Percentiles rank a stretch among this genome's conserved stretches.
These are phyloP conservation scores for Margarornis squamiger DNA, from an alignment of 2,797 vertebrate genomes.

Conservation along the genomic window DNA sequence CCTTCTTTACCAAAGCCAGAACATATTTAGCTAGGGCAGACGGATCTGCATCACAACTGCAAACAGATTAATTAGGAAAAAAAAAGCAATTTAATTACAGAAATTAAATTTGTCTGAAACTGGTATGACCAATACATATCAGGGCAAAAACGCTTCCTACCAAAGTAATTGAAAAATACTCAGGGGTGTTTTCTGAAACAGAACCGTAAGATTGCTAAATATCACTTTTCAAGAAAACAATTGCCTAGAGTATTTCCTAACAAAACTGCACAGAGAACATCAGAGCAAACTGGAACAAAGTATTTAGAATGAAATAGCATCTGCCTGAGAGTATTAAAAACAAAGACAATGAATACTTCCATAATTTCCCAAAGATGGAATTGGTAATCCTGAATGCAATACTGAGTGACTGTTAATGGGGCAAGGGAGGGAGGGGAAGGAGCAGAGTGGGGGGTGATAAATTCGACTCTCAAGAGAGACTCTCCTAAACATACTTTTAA, in stretches of 20 bases:
- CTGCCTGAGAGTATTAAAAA: background rate
- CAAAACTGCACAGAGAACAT: background rate
- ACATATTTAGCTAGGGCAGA: constrained; percentile 98
- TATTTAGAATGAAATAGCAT: background rate
- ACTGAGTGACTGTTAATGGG: background rate
- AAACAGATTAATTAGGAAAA: constrained; percentile 5
- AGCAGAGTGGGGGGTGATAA: background rate
- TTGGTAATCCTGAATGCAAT: background rate
- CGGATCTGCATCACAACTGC: constrained; percentile 97
- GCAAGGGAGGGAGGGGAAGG: too few relatives aligned
- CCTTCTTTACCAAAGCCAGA: constrained; percentile 97
- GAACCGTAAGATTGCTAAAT: background rate
- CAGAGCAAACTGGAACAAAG: background rate
- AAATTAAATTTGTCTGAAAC: background rate
- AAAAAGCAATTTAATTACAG: background rate
- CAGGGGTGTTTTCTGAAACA: background rate
- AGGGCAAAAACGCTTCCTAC: background rate
- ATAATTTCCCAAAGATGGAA: background rate
- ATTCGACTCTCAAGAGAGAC: rapidly evolving
- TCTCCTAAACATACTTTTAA: background rate
- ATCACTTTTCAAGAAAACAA: background rate
- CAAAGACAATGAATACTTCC: background rate
- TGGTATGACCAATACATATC: background rate
- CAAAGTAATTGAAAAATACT: background rate
- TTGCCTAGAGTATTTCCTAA: background rate